Base-by-base conservation (phyloP, 2,888 invertebrate genomes). In the Drosophila melanosoma region DNA sequence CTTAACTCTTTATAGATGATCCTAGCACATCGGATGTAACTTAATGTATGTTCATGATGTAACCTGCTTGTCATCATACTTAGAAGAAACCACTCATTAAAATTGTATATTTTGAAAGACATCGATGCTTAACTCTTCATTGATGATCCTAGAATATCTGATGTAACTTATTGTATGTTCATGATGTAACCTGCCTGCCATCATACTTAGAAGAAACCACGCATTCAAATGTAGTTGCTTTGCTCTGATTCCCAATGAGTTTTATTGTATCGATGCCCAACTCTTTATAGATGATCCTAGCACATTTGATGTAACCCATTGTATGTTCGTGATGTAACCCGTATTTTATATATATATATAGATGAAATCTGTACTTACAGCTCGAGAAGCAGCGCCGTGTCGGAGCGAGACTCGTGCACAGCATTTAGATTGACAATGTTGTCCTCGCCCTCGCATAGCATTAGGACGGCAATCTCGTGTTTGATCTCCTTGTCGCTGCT, bases 401-500 rank as follows among this genome's bases (percentile, higher is more conserved):
- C 96, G 87, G 95, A 94, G 86, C 95, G 94, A 81, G 96, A 95
- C 91, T 96, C 96, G 94, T 96, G 97, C 64, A 97, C 98, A 94
- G 98, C 98, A 94, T 98, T 97, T 78, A 99, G 94, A 82, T 97
- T 95, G 76, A 99, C 98, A 89, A 99, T 97, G 79, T 98, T 95
- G 61, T 96, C 95, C 92, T 96, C 96, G 90, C 96, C 95, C 58
- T 96, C 95, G 93, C 98, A 98, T 79, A 98, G 95, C 91, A 97
- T 96, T 78, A 99, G 95, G 82, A 99, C 97, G 60, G 98, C 98
- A 79, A 98, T 97, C 94, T 99, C 99, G 94, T 99, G 98, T 83
- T 97, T 95, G 89, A 98, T 97, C 94, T 98, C 98, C 83, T 97
- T 95, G 91, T 96, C 96, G 87, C 96, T 96, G 93, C 97, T 97